Base-by-base conservation (phyloP, 2,113 vertebrate genomes). In the Lanius collurio region DNA sequence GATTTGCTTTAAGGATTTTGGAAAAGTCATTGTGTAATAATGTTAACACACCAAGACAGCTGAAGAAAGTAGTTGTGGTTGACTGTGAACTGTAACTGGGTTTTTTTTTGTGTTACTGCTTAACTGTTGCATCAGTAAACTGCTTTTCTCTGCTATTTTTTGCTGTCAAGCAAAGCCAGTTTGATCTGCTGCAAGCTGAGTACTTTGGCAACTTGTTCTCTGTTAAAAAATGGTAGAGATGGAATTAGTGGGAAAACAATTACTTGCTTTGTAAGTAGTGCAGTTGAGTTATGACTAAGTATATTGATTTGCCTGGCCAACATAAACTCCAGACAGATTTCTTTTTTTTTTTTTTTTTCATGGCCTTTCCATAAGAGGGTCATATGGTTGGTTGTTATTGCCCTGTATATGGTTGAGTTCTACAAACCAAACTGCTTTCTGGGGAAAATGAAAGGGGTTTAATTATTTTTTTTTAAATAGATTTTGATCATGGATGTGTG, bases 191-290 rank as follows among this genome's bases (percentile, higher is more conserved):
- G 76, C 89, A 60, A 94, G 75, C 78, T 83, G 78, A 50, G 16
- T 92, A 50, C 65, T 94, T 89, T 80, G 85, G 79, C 81, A 78
- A 46, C 46, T 78, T 86, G 50, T 79, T 94, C 82, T 93, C 47
- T 71, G 44, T 87, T 87, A 62, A 70, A 86, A 78, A 76, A 47
- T 62, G 28, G 88, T 88, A 50, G 94, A 93, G 82, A 92, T 93
- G 88, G 73, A 81, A 71, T 90, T 86, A 83, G 59, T 65, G 59
- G 56, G 62, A 85, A 95, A 95, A 95, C 93, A 96, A 49, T 97
- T 83, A 62, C 91, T 91, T 71, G 83, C 97, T 97, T 97, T 97
- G 93, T 98, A 75, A 87, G 89, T 70, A 52, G 39, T 81, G 65
- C n/a, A 80, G 56, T 46, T 90, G 76, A 93, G 50, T 86, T 91